phyloP scores from a whole-genome alignment of 2,888 invertebrate species.

The Noctua fimbriata region DNA sequence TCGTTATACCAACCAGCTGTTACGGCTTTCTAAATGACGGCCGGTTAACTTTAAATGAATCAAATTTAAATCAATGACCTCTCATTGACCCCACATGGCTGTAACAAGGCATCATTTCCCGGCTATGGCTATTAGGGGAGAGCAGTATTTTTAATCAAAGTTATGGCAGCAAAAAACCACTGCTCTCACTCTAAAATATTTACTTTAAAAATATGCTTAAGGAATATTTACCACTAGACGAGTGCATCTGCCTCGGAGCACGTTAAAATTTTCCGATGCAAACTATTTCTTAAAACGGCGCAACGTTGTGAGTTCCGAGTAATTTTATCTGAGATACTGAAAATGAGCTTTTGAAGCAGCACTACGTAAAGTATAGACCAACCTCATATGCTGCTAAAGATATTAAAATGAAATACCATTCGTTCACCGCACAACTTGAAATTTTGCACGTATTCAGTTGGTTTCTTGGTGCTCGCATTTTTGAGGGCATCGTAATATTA shows the following conservation, averaged over 20 bases:
- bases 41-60: conserved; percentile 57
- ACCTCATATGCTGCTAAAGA: conserved; percentile 4
- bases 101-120: conserved; percentile 14
- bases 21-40: conserved; percentile 51
- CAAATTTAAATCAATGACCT: conserved; percentile 51
- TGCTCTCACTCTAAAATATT: conserved; percentile 1
- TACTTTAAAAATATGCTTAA: background rate
- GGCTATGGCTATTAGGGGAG: background rate
- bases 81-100: conserved; percentile 21
- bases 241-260: background rate
- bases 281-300: conserved; percentile 38
- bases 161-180: background rate
- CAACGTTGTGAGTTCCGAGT: conserved; percentile 1
- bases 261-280: background rate
- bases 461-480: background rate
- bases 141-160: conserved; percentile 12
- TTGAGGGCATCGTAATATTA: background rate
- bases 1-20: conserved; percentile 44
- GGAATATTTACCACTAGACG: background rate
- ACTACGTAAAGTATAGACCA: background rate
- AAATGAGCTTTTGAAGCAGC: conserved; percentile 26
- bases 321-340: background rate
- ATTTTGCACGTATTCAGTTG: conserved; percentile 8
- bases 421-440: conserved; percentile 1
- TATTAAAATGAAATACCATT: conserved; percentile 26